Conservation (phyloP, 1,140 invertebrate species). For the Akabosia matsudoensis region DNA sequence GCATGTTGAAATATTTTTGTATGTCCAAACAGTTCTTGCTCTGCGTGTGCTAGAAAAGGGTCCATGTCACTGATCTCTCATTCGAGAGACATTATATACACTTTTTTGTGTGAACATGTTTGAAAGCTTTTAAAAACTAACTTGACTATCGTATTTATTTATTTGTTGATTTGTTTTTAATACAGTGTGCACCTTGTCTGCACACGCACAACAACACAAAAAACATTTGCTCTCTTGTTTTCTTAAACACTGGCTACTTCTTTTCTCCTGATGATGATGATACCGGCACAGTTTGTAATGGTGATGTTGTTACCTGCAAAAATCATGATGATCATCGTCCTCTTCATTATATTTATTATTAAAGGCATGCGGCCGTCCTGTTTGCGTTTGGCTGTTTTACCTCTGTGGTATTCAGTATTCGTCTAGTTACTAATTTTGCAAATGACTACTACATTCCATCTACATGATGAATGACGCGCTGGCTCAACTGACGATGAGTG, state of each 20-base stretch:
- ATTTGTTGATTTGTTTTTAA: background rate
- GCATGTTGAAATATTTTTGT: too few species aligned
- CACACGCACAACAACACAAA: background rate
- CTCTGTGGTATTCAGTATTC: background rate
- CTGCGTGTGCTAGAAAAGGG: background rate
- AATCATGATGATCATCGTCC: background rate
- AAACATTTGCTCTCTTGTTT: too few species aligned
- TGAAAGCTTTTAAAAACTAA: background rate
- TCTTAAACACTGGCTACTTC: background rate
- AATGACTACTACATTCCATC: background rate
- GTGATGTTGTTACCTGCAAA: background rate
- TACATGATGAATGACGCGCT: background rate
- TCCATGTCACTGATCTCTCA: background rate
- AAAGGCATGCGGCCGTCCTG: background rate
- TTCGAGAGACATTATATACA: background rate
- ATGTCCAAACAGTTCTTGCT: background rate
- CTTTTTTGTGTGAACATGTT: background rate
- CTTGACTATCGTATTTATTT: background rate
- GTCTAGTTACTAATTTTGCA: conserved; percentile 6
- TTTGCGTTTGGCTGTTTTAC: background rate
- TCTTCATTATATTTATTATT: too few species aligned
- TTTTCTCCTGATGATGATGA: background rate
- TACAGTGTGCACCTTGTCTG: background rate
- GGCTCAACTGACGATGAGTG: background rate
- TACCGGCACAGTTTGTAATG: background rate